phyloP scores from a whole-genome alignment of 2,113 vertebrate species.

The Anoura caudifer region DNA sequence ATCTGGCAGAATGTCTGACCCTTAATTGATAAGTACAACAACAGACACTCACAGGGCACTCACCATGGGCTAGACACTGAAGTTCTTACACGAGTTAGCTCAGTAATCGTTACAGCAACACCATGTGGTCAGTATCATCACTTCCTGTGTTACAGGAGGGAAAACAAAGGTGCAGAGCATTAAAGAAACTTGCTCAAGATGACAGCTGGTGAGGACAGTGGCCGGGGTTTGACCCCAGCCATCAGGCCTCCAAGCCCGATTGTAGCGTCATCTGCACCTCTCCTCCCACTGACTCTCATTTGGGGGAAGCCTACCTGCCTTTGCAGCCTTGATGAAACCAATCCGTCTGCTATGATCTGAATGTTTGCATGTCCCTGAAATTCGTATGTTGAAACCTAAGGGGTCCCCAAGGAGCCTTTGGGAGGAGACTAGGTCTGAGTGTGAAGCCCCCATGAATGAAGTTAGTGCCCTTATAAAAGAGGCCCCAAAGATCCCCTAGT shows the following conservation, averaged over 20 bases:
- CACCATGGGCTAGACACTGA: neutral
- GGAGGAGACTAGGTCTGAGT: neutral
- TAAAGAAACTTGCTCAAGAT: neutral
- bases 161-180: neutral
- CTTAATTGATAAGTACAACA: neutral
- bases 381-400: neutral
- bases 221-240: neutral
- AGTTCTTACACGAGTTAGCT: neutral
- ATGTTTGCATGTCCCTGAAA: neutral
- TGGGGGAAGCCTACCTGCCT: neutral
- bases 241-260: neutral
- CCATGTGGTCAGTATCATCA: neutral
- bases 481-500: neutral
- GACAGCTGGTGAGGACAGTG: neutral
- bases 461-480: neutral
- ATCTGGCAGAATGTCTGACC: neutral
- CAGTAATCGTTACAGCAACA: neutral
- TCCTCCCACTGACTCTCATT: neutral
- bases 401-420: neutral
- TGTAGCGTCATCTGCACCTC: neutral
- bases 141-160: neutral
- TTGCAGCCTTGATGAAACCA: neutral
- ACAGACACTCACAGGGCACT: neutral
- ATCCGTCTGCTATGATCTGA: neutral
- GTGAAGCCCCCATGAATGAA: neutral